A percentile compares a stretch with the other conserved stretches of the same genome.
phyloP scores from a whole-genome alignment of 2,113 vertebrate genomes.

The Pelusios castaneus region DNA sequence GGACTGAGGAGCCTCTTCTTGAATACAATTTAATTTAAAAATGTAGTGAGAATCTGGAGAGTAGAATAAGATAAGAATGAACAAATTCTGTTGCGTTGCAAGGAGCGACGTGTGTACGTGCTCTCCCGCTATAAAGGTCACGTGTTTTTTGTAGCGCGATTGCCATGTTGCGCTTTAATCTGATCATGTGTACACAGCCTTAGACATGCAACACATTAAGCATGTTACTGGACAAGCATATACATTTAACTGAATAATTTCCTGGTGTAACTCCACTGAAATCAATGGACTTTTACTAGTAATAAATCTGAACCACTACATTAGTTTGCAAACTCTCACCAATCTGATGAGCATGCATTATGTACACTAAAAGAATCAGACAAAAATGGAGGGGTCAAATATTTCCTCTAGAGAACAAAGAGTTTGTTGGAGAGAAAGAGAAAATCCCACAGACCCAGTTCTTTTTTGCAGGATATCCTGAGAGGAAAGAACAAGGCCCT shows the following conservation, averaged over 20 bases:
- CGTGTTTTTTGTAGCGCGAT: too few species aligned
- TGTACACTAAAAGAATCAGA: neutral
- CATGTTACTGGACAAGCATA: neutral
- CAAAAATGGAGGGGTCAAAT: neutral
- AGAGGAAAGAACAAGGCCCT: neutral
- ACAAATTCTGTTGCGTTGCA: too few species aligned
- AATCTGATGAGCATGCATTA: neutral
- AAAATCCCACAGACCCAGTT: neutral
- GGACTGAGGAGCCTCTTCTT: neutral
- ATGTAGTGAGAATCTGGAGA: conserved; percentile 31
- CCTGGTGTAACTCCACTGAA: neutral
- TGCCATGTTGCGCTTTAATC: too few species aligned
- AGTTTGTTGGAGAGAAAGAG: neutral
- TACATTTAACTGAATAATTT: neutral
- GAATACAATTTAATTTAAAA: neutral
- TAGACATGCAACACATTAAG: neutral
- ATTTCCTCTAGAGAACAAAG: neutral
- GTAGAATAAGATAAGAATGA: conserved; percentile 1
- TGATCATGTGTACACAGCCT: too few species aligned
- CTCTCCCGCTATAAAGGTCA: too few species aligned
- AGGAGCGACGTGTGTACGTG: too few species aligned
- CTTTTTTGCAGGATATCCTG: neutral
- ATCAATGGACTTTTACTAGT: neutral
- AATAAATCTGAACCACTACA: neutral
- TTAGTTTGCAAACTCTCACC: neutral